These are phyloP conservation scores for Eristalis tenax DNA, from an alignment of 2,888 invertebrate genomes.

Conservation along the genomic window DNA sequence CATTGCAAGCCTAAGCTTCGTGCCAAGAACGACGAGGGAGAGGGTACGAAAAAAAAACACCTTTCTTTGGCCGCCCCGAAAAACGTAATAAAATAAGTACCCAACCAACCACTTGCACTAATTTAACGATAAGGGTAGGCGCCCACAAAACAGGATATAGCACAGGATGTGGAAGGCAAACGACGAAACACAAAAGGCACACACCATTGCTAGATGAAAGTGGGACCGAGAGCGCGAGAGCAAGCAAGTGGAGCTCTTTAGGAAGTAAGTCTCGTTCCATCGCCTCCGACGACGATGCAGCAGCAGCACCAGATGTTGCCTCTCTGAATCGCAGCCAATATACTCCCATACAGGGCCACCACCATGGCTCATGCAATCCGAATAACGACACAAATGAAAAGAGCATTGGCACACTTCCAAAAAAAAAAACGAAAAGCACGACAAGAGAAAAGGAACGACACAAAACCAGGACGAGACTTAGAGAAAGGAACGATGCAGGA, in stretches of 20 bases:
- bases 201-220: neutral
- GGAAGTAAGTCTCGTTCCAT: neutral
- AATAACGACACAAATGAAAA: conserved; percentile 71
- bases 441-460: neutral
- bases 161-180: conserved; percentile 67
- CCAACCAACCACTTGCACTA: conserved; percentile 72
- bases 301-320: conserved; percentile 68
- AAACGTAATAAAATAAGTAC: conserved; percentile 71
- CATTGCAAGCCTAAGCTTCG: conserved; percentile 27
- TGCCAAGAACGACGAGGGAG: conserved; percentile 8
- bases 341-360: conserved; percentile 32
- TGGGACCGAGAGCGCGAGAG: neutral
- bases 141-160: conserved; percentile 70
- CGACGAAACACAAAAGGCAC: conserved; percentile 47
- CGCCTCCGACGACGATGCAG: neutral
- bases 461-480: neutral
- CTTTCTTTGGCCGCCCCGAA: neutral
- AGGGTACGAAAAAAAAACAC: neutral
- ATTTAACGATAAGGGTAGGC: conserved; percentile 72
- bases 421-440: conserved; percentile 16
- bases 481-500: conserved; percentile 56
- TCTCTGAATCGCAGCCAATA: conserved; percentile 72
- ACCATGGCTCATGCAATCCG: conserved; percentile 55
- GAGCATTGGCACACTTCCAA: conserved; percentile 71
- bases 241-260: neutral